Conservation (phyloP, 1,140 invertebrate species). For the Calephelis nemesis region DNA sequence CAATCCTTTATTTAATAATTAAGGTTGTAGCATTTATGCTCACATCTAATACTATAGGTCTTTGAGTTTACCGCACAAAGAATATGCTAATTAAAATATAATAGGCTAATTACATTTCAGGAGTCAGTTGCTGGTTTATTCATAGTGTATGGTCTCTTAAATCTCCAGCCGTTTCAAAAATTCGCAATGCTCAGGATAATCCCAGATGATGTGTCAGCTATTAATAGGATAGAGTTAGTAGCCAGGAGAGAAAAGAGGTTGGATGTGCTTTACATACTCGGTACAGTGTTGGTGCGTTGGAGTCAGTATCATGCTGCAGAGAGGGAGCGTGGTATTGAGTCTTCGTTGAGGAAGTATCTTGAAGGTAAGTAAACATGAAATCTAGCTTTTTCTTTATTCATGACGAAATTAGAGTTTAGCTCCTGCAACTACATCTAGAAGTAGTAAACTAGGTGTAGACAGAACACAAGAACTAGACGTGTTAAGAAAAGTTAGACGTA, state of each 20-base stretch:
- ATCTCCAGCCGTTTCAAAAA: slow-evolving; percentile 48
- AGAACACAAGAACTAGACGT: too few relatives aligned
- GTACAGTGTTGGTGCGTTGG: slow-evolving; percentile 42
- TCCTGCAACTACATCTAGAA: too few relatives aligned
- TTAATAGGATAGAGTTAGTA: slow-evolving; percentile 44
- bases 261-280: slow-evolving; percentile 60
- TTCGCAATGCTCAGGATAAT: slow-evolving; percentile 49
- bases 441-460: too few relatives aligned
- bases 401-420: too few relatives aligned
- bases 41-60: too few relatives aligned
- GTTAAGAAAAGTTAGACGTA: too few relatives aligned
- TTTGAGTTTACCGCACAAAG: too few relatives aligned
- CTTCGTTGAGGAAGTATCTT: slow-evolving; percentile 48
- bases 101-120: slow-evolving; percentile 30
- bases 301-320: slow-evolving; percentile 47
- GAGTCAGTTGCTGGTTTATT: slow-evolving; percentile 56
- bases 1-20: too few relatives aligned
- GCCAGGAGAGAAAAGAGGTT: slow-evolving; percentile 43
- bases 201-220: slow-evolving; percentile 44
- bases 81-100: background rate
- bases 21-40: too few relatives aligned
- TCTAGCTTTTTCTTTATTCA: too few relatives aligned
- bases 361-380: slow-evolving; percentile 40
- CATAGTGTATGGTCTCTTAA: slow-evolving; percentile 51
- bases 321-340: slow-evolving; percentile 58